Evolutionary conservation across 2,888 invertebrate species (phyloP), one percentile per base, ranked within the genome.

Genomic region (Tetragnatha montana): DNA sequence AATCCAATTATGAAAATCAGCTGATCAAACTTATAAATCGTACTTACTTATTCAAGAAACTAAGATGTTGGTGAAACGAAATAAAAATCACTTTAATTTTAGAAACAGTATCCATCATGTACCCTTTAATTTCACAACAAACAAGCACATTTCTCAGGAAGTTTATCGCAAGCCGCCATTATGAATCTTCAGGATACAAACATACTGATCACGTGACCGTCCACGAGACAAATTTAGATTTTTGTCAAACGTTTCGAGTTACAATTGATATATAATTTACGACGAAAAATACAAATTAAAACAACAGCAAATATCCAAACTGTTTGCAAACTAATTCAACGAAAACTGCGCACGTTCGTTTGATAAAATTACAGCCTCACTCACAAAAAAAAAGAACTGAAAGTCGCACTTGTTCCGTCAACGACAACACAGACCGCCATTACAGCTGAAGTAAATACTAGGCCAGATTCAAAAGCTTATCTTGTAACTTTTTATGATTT

Each of bases 201-300:
- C 90, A 90, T 69, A 87, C 74, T 87, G n/a, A 80, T 90, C 90
- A 90, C 90, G 90, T 90, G 90, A 90, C 75, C 73, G 83, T 90
- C 90, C 90, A 90, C 90, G 90, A 87, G 90, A 90, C 90, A 84
- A 83, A 90, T 90, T 87, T 84, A 87, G 90, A 70, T 83, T 74
- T n/a, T 75, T 60, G 47, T 17, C n/a, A 83, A 74, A 69, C 60
- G 86, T 89, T 89, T 89, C 86, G 78, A 85, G 71, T 89, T 89
- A 89, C 89, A 89, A n/a, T 50, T 76, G 74, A 74, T 47, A 76
- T 76, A 50, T 14, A n/a, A 76, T 6, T 19, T 17, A 17, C 12
- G 49, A 76, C 19, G 76, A 50, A 76, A 76, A 17, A 8, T 49
- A 19, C 10, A 71, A 21, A 10, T 71, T n/a, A 10, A 19, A 19